Conservation (phyloP, 1,140 invertebrate species). For the Metaphire vulgaris region DNA sequence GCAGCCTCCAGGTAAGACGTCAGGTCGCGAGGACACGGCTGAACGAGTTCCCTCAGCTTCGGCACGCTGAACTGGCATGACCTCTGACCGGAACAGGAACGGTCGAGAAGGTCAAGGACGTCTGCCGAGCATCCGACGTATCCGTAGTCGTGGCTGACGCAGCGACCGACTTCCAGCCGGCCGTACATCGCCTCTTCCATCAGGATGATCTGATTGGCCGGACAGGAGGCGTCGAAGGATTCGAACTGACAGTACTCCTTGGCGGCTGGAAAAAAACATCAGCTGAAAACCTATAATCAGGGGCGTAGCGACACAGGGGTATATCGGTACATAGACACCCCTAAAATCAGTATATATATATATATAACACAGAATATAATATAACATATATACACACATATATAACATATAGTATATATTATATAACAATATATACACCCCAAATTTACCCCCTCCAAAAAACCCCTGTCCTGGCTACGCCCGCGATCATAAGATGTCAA, state of each 20-base stretch:
- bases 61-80: conserved; percentile 8
- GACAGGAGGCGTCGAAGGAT: conserved; percentile 9
- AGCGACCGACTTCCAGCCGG: conserved; percentile 11
- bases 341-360: too few relatives aligned
- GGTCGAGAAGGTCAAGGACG: conserved; percentile 9
- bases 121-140: conserved; percentile 17
- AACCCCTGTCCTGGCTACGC: too few relatives aligned
- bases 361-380: too few relatives aligned
- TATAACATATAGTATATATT: too few relatives aligned
- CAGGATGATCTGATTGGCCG: conserved; percentile 2
- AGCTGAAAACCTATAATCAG: too few relatives aligned
- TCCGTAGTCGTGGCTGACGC: conserved; percentile 14
- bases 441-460: too few relatives aligned
- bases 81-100: conserved; percentile 11
- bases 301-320: too few relatives aligned
- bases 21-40: conserved; percentile 24
- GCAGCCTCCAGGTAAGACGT: conserved; percentile 17
- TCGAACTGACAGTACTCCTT: conserved; percentile 24
- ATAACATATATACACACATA: too few relatives aligned
- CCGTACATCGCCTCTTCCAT: conserved; percentile 17
- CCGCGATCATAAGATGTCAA: too few relatives aligned
- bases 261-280: conserved; percentile 6
- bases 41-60: conserved; percentile 5
- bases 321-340: too few relatives aligned
- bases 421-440: too few relatives aligned